Evolutionary conservation across 2,113 vertebrate genomes (phyloP).

Genomic region (Sinocyclocheilus anophthalmus): DNA sequence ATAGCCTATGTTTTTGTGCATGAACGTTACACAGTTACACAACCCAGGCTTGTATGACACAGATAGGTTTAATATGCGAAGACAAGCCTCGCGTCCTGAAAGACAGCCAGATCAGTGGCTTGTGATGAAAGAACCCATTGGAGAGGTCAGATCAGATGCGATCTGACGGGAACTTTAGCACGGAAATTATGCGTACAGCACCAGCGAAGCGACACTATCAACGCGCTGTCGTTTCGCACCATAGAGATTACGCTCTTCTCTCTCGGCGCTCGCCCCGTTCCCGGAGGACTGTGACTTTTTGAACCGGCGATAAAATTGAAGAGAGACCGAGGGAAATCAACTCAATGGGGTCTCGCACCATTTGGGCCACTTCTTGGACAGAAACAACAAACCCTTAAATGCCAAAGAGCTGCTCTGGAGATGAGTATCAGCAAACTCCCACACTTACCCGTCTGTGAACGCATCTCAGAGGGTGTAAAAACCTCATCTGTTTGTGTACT

Average conservation of each 20-base stretch:
- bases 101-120: conserved; percentile 15
- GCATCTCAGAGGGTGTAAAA: conserved; percentile 46
- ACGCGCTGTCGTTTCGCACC: conserved; percentile 55
- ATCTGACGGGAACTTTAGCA: conserved; percentile 74
- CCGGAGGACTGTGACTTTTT: conserved; percentile 67
- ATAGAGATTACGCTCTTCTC: conserved; percentile 36
- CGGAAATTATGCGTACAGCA: conserved; percentile 71
- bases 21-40: background rate
- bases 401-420: conserved; percentile 61
- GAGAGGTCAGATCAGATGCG: conserved; percentile 65
- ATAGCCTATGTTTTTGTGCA: background rate
- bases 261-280: conserved; percentile 64
- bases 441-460: conserved; percentile 64
- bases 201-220: conserved; percentile 74
- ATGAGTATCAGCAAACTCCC: conserved; percentile 76
- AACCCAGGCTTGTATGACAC: background rate
- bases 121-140: conserved; percentile 70
- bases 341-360: conserved; percentile 69
- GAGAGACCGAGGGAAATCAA: conserved; percentile 62
- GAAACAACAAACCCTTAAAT: conserved; percentile 73
- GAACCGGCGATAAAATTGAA: conserved; percentile 71
- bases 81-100: conserved; percentile 6
- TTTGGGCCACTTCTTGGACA: conserved; percentile 67
- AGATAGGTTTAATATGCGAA: conserved; percentile 9
- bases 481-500: conserved; percentile 48